Base-by-base conservation (phyloP, 2,113 vertebrate species). In the Neoarius graeffei region DNA sequence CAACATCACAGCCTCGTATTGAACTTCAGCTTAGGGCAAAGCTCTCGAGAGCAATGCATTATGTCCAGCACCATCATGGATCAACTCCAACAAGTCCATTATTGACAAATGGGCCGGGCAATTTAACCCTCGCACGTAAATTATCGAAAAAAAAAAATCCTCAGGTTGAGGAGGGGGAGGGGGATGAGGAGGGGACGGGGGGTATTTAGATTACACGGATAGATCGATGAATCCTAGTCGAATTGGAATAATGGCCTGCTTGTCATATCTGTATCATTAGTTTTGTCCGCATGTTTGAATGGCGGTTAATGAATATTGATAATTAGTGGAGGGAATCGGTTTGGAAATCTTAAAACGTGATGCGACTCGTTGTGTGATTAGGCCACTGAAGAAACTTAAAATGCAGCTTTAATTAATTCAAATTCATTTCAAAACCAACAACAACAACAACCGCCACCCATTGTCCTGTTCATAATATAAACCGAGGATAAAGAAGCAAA, bases 71-170 rank as follows among this genome's bases (percentile, higher is more conserved):
- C 48, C 80, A 86, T 84, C 89, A 90, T 90, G 83, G 90, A 88
- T 91, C 90, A 89, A 87, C 88, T 86, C 88, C 89, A 81, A 89
- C 84, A 89, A 87, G 86, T 91, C 90, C 83, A 90, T 90, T 89
- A 91, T 90, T 89, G 92, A 91, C 90, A 92, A 86, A 73, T 74
- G 73, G 69, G 25, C 80, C 20, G 71, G 83, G 88, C 80, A 30
- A 82, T 85, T 88, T 84, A 88, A 90, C 85, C 80, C 87, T 87
- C 19, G 56, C 86, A 64, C 52, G 30, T 86, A 87, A 82, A 86
- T 91, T 87, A 93, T 91, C 57, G 87, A 90, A 27, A 64, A 27
- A 42, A 23, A 30, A 4, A 23, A 42, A 73, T 19, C 14, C 6
- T 50, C 10, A 74, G 25, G 17, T 59, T 69, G 54, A 3, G 50